A percentile compares a stretch with the other conserved stretches of the same genome.
phyloP scores from a whole-genome alignment of 2,888 invertebrate genomes.

The Synanthedon vespiformis region DNA sequence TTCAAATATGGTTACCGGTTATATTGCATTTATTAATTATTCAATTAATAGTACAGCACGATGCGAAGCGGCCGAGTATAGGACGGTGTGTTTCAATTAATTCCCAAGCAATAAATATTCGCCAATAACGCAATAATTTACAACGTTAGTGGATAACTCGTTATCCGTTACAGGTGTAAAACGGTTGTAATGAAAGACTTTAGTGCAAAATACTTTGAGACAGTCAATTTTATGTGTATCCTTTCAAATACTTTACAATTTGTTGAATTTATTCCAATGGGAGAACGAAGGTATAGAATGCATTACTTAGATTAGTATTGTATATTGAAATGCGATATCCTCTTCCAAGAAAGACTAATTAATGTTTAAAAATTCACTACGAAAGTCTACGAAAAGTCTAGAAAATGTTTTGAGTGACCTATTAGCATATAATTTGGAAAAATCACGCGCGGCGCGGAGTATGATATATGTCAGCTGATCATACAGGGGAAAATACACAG shows the following conservation, averaged over 20 bases:
- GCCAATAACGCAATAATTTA: conserved; percentile 30
- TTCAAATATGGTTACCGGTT: conserved; percentile 8
- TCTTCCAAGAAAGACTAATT: too few relatives aligned
- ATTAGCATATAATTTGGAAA: too few relatives aligned
- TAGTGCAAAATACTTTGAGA: conserved; percentile 7
- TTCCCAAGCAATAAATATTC: conserved; percentile 32
- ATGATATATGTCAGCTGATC: too few relatives aligned
- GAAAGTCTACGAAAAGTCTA: too few relatives aligned
- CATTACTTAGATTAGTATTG: too few relatives aligned
- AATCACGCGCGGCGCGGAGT: too few relatives aligned
- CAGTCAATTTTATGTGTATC: background rate
- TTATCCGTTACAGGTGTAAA: conserved; percentile 19
- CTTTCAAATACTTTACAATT: background rate
- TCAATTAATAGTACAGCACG: conserved; percentile 16
- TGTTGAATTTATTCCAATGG: background rate
- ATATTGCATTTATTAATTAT: conserved; percentile 24
- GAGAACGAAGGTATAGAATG: too few relatives aligned
- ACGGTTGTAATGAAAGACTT: conserved; percentile 20
- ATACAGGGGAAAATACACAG: too few relatives aligned
- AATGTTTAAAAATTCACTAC: too few relatives aligned
- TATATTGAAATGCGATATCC: too few relatives aligned
- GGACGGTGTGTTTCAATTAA: conserved; percentile 36
- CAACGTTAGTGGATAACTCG: conserved; percentile 24
- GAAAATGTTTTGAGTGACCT: too few relatives aligned
- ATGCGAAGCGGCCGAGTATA: conserved; percentile 9